Evolutionary conservation across 2,888 invertebrate species (phyloP).

Genomic region (Lasioglossum zephyrum): DNA sequence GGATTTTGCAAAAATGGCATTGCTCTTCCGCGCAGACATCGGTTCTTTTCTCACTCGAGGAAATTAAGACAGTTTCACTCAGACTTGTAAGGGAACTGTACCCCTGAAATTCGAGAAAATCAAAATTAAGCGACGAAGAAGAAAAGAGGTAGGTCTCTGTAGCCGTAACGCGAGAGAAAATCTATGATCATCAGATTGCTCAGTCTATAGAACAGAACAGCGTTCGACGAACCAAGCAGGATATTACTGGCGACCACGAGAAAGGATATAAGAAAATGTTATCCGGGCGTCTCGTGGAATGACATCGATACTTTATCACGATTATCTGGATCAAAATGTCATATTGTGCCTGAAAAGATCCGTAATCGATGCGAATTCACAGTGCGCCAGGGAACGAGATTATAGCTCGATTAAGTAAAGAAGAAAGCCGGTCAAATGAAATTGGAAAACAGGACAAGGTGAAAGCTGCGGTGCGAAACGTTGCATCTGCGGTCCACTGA

Average conservation of each 20-base stretch:
- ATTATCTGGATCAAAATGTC: conserved; percentile 15
- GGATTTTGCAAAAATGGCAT: background rate
- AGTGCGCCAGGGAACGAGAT: conserved; percentile 7
- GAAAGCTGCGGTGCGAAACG: background rate
- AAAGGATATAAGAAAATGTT: conserved; percentile 3
- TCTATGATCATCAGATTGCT: conserved; percentile 1
- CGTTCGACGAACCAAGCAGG: background rate
- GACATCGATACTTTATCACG: conserved; percentile 11
- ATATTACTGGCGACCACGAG: background rate
- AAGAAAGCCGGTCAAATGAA: background rate
- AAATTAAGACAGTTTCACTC: background rate
- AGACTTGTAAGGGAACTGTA: background rate
- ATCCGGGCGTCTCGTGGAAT: background rate
- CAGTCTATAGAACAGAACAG: conserved; percentile 1
- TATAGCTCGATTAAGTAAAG: background rate
- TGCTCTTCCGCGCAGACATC: background rate
- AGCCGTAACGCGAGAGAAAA: background rate
- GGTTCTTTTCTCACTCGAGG: background rate
- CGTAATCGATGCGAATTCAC: conserved; percentile 6
- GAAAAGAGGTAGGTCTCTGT: background rate
- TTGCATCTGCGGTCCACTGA: conserved; percentile 38
- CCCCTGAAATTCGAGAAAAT: background rate
- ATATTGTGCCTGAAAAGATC: background rate
- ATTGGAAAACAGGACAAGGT: background rate
- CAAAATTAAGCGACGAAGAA: background rate